A percentile compares a stretch with the other conserved stretches of the same genome.
These are phyloP conservation scores for Lordiphosa clarofinis DNA, from an alignment of 1,140 invertebrate species.

Conservation along the genomic window DNA sequence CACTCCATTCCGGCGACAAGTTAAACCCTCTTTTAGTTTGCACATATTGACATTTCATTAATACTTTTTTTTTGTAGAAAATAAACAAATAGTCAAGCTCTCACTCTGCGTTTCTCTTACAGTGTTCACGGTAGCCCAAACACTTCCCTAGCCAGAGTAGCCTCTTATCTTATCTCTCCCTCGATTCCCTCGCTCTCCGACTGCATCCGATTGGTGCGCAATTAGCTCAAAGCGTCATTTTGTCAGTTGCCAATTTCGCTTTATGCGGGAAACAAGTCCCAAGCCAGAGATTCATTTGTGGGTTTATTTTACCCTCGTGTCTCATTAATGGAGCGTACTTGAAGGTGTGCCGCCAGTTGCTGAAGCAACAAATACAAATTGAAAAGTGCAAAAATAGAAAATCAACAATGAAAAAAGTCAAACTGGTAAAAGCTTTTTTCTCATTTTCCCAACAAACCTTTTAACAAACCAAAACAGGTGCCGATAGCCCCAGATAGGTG, in stretches of 20 bases:
- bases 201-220: constrained; percentile 26
- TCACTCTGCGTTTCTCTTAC: too few species aligned
- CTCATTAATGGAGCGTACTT: constrained; percentile 42
- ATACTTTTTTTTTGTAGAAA: too few species aligned
- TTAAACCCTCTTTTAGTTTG: too few species aligned
- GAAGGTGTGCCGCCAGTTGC: constrained; percentile 24
- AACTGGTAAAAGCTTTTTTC: constrained; percentile 56
- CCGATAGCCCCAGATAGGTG: constrained; percentile 27
- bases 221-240: constrained; percentile 33
- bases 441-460: constrained; percentile 6
- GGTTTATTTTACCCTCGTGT: neutral
- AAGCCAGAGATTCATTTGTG: constrained; percentile 13
- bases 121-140: too few species aligned
- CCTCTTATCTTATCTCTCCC: neutral
- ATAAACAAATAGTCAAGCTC: too few species aligned
- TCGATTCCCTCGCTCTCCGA: neutral
- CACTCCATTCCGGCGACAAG: too few species aligned
- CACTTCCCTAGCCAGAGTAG: too few species aligned
- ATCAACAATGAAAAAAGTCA: constrained; percentile 56
- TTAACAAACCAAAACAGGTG: constrained; percentile 28
- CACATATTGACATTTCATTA: too few species aligned
- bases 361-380: constrained; percentile 17
- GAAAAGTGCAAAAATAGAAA: constrained; percentile 13
- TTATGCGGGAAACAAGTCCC: constrained; percentile 31
- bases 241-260: constrained; percentile 41